Evolutionary conservation across 2,888 invertebrate species (phyloP).

Genomic region (Nemotelus nigrinus): DNA sequence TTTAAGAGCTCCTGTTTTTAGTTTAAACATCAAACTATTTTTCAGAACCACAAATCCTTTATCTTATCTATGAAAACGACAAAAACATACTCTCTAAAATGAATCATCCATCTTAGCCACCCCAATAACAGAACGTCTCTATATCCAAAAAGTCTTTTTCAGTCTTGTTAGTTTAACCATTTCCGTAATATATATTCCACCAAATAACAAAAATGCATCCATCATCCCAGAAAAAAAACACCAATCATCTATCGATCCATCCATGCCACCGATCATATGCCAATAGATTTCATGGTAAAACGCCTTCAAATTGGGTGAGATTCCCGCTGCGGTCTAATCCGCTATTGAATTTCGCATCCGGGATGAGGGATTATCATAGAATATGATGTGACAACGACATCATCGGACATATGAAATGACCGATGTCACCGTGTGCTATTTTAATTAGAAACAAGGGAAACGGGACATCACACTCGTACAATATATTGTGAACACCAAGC

Average conservation of each 20-base stretch:
- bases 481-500: too few species aligned
- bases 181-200: not conserved
- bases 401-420: too few species aligned
- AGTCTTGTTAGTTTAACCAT: not conserved
- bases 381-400: constrained; percentile 23
- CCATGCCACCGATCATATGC: not conserved
- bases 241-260: too few species aligned
- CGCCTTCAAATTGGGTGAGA: constrained; percentile 8
- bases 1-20: too few species aligned
- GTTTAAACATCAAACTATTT: too few species aligned
- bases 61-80: too few species aligned
- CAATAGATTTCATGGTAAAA: not conserved
- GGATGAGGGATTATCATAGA: constrained; percentile 28
- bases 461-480: not conserved
- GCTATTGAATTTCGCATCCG: constrained; percentile 26
- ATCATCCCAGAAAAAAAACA: too few species aligned
- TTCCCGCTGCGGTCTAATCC: constrained; percentile 34
- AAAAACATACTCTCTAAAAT: too few species aligned
- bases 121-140: too few species aligned
- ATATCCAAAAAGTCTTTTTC: not conserved
- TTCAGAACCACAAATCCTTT: too few species aligned
- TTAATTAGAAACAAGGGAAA: constrained; percentile 28
- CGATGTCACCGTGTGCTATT: constrained; percentile 30
- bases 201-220: too few species aligned
- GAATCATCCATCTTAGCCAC: too few species aligned